Evolutionary conservation across 2,888 invertebrate species (phyloP).

Genomic region (Drosophila maculinotata): DNA sequence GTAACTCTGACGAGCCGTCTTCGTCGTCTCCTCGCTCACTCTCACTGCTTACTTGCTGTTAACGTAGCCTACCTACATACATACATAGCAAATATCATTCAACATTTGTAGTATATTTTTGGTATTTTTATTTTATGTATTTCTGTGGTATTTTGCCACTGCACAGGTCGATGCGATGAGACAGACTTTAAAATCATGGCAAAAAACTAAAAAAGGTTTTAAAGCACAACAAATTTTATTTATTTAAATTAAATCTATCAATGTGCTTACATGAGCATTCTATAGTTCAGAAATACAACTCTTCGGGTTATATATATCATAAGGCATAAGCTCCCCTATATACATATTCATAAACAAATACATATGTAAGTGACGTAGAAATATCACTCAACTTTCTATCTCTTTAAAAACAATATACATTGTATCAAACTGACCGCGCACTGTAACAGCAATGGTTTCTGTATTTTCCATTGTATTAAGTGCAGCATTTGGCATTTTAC

Average conservation of each 20-base stretch:
- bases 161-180: background rate
- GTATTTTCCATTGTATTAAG: background rate
- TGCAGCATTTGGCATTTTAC: background rate
- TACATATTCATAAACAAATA: too few species aligned
- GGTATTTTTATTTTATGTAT: constrained; percentile 21
- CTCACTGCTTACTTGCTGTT: constrained; percentile 39
- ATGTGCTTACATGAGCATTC: too few species aligned
- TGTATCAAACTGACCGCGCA: background rate
- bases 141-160: constrained; percentile 14
- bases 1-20: constrained; percentile 60
- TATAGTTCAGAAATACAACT: too few species aligned
- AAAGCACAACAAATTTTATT: too few species aligned
- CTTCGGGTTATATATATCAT: too few species aligned
- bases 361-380: background rate
- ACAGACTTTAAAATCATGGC: background rate
- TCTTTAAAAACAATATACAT: background rate
- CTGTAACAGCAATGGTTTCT: background rate
- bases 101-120: constrained; percentile 6
- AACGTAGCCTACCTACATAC: constrained; percentile 17
- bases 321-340: too few species aligned
- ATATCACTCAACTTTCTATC: background rate
- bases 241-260: too few species aligned
- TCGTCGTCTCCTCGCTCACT: constrained; percentile 52
- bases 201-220: too few species aligned
- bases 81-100: constrained; percentile 7